Evolutionary conservation across 2,797 vertebrate genomes (phyloP), one percentile per base, ranked within the genome.

Genomic region (Melanotaenia parkinsoni): DNA sequence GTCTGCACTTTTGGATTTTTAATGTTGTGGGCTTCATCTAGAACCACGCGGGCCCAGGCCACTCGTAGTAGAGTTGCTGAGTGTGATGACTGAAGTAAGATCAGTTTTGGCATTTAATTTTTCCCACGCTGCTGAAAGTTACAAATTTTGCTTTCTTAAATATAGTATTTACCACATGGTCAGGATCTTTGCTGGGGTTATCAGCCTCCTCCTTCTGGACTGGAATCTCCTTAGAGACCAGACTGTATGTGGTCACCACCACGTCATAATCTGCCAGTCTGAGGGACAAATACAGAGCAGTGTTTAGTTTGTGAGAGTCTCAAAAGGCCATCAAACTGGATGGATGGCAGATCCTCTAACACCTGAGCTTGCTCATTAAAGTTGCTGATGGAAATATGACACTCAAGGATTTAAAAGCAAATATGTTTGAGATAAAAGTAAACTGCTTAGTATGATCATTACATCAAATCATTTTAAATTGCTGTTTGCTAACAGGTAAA

Each of bases 11-110:
- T 96, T 0, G 97, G 97, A 77, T 99, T 99, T 90, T 98, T 99
- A 63, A 99, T 95, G 77, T 92, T 97, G 90, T 99, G 98, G 72
- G 96, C 98, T 89, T 99, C 98, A 66, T 99, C 98, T 72, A 99
- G 63, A 64, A 99, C 82, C 79, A 99, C 69, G 0, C 98, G 95
- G 63, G 95, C 92, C 98, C 98, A 99, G 73, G 90, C 65, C 20
- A 98, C 85, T 12, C 90, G 92, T 60, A 96, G 85, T 11, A 99
- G 93, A 67, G 97, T 96, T 26, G 69, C 79, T 1, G 86, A 89
- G 61, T 4, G 43, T 0, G 80, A 33, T 0, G 77, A 32, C 95
- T 95, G 79, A 37, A 20, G 33, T 67, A 40, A 57, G 22, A 10
- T 43, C 13, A 16, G 13, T 16, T 16, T 43, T 43, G 13, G 62